Conservation (phyloP, 2,113 vertebrate species). For the Datnioides undecimradiatus region DNA sequence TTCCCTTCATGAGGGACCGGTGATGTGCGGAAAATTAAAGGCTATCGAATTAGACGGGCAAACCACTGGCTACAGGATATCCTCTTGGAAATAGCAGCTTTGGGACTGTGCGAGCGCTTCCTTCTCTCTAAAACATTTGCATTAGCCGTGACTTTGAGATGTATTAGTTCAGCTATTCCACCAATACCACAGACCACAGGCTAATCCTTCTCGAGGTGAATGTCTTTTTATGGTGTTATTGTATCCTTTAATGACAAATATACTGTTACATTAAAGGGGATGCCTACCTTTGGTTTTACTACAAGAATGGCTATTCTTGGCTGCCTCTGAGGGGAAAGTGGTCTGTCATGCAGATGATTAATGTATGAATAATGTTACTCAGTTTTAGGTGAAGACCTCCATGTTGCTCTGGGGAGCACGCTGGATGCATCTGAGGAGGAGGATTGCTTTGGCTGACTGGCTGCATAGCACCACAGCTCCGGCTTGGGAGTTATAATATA, state of each 20-base stretch:
- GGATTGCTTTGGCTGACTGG: conserved; percentile 53
- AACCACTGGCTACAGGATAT: conserved; percentile 40
- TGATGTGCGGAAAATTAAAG: conserved; percentile 38
- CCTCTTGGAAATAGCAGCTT: conserved; percentile 3
- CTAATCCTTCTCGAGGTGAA: conserved; percentile 40
- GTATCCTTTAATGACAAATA: conserved; percentile 36
- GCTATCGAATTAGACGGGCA: conserved; percentile 33
- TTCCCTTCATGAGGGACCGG: conserved; percentile 8
- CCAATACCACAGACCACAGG: conserved; percentile 38
- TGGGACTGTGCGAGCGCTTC: conserved; percentile 14
- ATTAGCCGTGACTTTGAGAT: conserved; percentile 37
- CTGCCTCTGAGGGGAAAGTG: conserved; percentile 45
- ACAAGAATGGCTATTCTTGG: conserved; percentile 55
- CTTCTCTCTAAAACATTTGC: conserved; percentile 18
- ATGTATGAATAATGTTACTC: conserved; percentile 65
- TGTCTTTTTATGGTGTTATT: conserved; percentile 49
- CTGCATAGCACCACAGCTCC: conserved; percentile 34
- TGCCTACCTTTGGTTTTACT: conserved; percentile 12
- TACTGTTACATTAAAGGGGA: conserved; percentile 37
- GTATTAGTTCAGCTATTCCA: conserved; percentile 22
- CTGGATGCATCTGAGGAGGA: conserved; percentile 45
- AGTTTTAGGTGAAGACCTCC: conserved; percentile 62
- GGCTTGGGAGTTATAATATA: conserved; percentile 52
- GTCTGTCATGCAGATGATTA: conserved; percentile 65
- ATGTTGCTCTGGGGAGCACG: conserved; percentile 46